Evolutionary conservation across 2,797 vertebrate species (phyloP).

Genomic region (Danio choprae): DNA sequence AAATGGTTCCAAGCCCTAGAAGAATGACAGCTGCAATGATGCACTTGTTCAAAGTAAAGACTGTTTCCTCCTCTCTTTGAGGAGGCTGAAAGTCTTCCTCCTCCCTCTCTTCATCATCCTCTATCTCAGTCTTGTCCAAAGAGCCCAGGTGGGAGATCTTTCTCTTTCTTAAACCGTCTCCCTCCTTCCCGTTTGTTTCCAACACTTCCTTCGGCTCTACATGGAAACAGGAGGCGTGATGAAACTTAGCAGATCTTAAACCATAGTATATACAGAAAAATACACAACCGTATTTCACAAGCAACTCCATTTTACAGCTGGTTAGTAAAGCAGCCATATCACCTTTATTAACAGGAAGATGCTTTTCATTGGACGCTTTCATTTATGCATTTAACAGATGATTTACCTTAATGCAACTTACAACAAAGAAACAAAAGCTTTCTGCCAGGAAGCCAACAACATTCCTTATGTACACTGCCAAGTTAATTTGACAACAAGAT

Average conservation of each 20-base stretch:
- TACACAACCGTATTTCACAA: neutral
- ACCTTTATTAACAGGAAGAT: neutral
- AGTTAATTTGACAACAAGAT: neutral
- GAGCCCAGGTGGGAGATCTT: constrained; percentile 72
- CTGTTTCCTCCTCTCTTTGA: constrained; percentile 67
- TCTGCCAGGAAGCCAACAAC: neutral
- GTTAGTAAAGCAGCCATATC: constrained; percentile 9
- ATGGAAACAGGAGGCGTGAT: neutral
- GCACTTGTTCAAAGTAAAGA: constrained; percentile 83
- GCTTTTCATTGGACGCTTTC: neutral
- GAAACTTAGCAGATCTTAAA: neutral
- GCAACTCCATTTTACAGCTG: neutral
- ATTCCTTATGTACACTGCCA: neutral
- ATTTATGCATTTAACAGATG: neutral
- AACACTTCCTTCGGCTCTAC: constrained; percentile 63
- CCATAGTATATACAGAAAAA: neutral
- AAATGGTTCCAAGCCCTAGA: constrained; percentile 79
- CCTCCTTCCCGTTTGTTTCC: constrained; percentile 55
- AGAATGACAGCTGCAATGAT: constrained; percentile 80
- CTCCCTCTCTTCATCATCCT: constrained; percentile 67
- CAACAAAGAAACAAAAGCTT: neutral
- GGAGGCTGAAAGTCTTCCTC: constrained; percentile 75
- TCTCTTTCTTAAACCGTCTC: constrained; percentile 68
- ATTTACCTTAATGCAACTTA: no score
- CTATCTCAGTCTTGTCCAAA: constrained; percentile 69